Conservation (phyloP, 2,888 invertebrate species). For the Acronicta alni region DNA sequence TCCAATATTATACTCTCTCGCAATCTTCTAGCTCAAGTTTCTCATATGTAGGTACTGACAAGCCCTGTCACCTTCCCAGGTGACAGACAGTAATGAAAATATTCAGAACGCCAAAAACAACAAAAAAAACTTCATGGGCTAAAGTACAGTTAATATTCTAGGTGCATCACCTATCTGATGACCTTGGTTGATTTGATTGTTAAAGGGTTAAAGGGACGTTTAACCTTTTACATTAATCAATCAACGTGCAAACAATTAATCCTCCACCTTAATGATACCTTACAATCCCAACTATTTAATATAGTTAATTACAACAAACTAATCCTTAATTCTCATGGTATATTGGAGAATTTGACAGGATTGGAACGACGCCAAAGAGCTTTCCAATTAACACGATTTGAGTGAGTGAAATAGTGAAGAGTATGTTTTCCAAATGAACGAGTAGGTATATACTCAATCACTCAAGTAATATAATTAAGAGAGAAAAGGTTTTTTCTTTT, state of each 20-base stretch:
- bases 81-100: too few relatives aligned
- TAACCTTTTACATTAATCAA: not conserved
- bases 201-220: too few relatives aligned
- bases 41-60: too few relatives aligned
- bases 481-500: not conserved
- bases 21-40: too few relatives aligned
- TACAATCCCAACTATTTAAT: not conserved
- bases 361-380: slow-evolving; percentile 53
- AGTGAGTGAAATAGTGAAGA: slow-evolving; percentile 43
- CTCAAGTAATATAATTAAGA: slow-evolving; percentile 8
- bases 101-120: too few relatives aligned
- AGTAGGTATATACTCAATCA: slow-evolving; percentile 21
- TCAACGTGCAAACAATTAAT: slow-evolving; percentile 3
- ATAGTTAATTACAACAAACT: slow-evolving; percentile 25
- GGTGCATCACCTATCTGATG: not conserved
- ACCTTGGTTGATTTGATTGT: too few relatives aligned
- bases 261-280: slow-evolving; percentile 2
- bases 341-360: slow-evolving; percentile 44
- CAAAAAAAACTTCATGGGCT: too few relatives aligned
- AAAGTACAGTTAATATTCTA: too few relatives aligned
- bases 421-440: slow-evolving; percentile 31
- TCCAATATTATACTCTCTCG: too few relatives aligned
- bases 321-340: slow-evolving; percentile 41
- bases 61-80: too few relatives aligned
- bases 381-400: slow-evolving; percentile 51